Evolutionary conservation across 2,113 vertebrate genomes (phyloP).

Genomic region (Alligator mississippiensis): DNA sequence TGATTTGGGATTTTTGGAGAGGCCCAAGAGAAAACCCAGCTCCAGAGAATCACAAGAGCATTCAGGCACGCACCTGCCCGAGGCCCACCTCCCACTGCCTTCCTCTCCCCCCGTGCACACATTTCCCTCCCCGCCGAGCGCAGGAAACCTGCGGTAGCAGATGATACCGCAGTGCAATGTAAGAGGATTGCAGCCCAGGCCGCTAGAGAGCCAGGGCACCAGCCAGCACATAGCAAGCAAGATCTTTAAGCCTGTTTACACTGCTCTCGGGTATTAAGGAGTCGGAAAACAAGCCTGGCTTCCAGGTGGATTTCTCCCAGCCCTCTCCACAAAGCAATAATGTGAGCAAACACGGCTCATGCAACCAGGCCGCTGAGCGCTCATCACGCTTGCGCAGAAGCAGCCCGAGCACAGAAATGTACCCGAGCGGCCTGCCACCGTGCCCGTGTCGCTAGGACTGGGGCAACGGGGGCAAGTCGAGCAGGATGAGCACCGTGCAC

Average conservation of each 20-base stretch:
- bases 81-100: too few species aligned
- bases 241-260: neutral
- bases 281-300: neutral
- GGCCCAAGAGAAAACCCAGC: too few species aligned
- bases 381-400: neutral
- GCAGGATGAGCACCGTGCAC: neutral
- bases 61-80: too few species aligned
- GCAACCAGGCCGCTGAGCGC: neutral
- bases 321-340: neutral
- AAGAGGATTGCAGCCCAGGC: neutral
- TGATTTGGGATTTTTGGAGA: neutral
- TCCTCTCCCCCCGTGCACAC: neutral
- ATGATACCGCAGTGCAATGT: neutral
- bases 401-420: neutral
- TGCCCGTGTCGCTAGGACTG: rapidly evolving
- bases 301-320: slow-evolving; percentile 4
- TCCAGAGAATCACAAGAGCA: neutral
- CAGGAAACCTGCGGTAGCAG: too few species aligned
- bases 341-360: rapidly evolving
- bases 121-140: neutral
- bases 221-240: neutral
- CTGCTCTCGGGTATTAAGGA: neutral
- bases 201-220: rapidly evolving
- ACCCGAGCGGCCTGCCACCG: neutral
- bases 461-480: neutral